Base-by-base conservation (phyloP, 35 echinoderm and acorn worm species). In the Hemicentrotus pulcherrimus region DNA sequence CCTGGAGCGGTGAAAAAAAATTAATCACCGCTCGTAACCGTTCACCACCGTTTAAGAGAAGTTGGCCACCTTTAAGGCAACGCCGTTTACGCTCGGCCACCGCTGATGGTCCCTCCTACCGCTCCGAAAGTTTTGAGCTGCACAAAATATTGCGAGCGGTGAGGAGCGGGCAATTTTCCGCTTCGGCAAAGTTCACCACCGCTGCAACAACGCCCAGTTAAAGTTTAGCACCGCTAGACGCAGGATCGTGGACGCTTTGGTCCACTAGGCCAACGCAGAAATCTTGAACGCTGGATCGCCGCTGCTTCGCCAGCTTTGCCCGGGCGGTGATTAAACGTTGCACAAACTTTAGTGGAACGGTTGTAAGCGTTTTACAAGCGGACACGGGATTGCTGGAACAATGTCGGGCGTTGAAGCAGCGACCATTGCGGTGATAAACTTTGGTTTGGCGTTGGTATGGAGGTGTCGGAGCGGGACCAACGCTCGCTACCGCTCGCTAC, bases 111-210 rank as follows among this genome's bases (percentile, higher is more conserved):
- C 88, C 88, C 88, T 90, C 88, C 88, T 90, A 45, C 88, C 88
- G 2, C 88, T 90, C 88, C 88, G 32, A 90, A 90, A 41, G 32
- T 90, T 45, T 90, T 90, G 88, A 90, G 32, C 88, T 90, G 88
- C 88, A 90, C 32, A 90, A 90, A 90, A 90, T 90, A 90, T 90
- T 90, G 88, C 88, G 88, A 90, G 88, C 88, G 88, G 88, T 90
- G 88, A 90, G 88, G 32, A 90, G 88, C 88, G 88, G 31, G 46
- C 88, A 90, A 90, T 90, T 90, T 45, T 33, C 88, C 88, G 88
- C 88, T 89, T 32, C 87, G 87, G 32, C 87, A 89, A 89, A 89
- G 87, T 89, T 89, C 87, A 89, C 87, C 87, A 89, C 87, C 87
- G 87, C 87, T 89, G 32, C 87, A 89, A 89, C 87, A 89, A 89